A percentile compares a stretch with the other conserved stretches of the same genome.
phyloP scores from a whole-genome alignment of 2,113 vertebrate species.

The Chaetorhynchus papuensis region DNA sequence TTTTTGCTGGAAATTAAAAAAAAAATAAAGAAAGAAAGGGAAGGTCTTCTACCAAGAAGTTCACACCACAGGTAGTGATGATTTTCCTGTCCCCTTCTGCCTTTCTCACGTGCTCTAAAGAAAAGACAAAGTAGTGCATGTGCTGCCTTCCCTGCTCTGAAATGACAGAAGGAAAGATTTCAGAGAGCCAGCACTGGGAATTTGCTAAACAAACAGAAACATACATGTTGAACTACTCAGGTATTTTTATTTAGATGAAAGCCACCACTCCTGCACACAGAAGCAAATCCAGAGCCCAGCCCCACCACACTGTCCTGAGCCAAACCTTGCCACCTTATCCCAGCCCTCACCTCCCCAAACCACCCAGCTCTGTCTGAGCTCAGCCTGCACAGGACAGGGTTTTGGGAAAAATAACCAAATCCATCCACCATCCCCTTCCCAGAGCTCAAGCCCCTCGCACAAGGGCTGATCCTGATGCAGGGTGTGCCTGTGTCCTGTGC shows the following conservation, averaged over 20 bases:
- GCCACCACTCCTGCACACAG: not conserved
- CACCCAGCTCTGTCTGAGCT: rapidly evolving
- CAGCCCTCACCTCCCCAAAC: not conserved
- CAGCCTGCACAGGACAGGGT: not conserved
- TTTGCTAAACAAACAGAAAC: not conserved
- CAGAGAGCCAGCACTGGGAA: not conserved
- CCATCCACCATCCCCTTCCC: not conserved
- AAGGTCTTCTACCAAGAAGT: not conserved
- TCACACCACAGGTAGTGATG: not conserved
- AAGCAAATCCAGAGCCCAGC: not conserved
- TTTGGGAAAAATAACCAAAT: not conserved
- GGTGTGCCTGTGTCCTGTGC: not conserved
- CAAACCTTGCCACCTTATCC: not conserved
- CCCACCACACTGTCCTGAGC: rapidly evolving
- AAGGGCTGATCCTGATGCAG: not conserved
- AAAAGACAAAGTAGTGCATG: rapidly evolving
- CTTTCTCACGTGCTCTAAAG: not conserved
- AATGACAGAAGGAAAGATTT: not conserved
- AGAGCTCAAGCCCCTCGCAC: rapidly evolving
- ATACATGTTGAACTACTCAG: rapidly evolving
- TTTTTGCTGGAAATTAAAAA: not conserved
- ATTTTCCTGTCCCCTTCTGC: not conserved
- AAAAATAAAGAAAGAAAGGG: rapidly evolving
- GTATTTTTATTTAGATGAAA: not conserved
- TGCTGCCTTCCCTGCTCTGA: not conserved